Percentiles rank a stretch among this genome's conserved stretches.
Conservation (phyloP, 2,888 invertebrate genomes). For the Drosophila mercatorum region DNA sequence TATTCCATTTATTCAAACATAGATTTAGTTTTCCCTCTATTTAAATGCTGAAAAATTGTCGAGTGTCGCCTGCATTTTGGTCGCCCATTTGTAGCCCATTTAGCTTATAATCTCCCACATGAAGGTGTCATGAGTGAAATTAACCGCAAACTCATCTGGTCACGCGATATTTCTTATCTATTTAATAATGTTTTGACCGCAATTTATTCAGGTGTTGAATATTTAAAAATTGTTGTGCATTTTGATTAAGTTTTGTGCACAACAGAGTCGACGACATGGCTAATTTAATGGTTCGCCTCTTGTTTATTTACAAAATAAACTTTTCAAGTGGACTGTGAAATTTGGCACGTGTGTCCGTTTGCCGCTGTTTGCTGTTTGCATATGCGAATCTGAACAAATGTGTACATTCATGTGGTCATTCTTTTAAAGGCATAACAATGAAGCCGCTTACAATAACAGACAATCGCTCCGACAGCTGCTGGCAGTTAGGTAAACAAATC, state of each 20-base stretch:
- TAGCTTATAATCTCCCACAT: not conserved
- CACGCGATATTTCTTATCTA: conserved; percentile 15
- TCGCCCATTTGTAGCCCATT: not conserved
- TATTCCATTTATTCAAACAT: not conserved
- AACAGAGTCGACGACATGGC: conserved; percentile 7
- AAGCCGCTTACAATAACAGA: conserved; percentile 57
- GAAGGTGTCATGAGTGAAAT: not conserved
- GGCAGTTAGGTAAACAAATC: conserved; percentile 59
- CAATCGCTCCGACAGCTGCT: conserved; percentile 45
- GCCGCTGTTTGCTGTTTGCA: conserved; percentile 7
- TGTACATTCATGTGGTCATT: conserved; percentile 15
- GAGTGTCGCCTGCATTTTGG: not conserved
- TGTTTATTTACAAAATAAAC: conserved; percentile 28
- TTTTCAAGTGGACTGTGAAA: conserved; percentile 49
- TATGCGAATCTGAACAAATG: conserved; percentile 29
- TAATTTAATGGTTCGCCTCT: conserved; percentile 30
- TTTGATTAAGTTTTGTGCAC: conserved; percentile 22
- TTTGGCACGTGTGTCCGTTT: conserved; percentile 44
- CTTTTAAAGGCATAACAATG: conserved; percentile 61
- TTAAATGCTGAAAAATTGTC: not conserved
- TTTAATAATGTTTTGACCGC: not conserved
- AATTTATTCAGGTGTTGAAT: not conserved
- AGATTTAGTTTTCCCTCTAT: not conserved
- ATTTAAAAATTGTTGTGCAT: conserved; percentile 8
- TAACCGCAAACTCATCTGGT: conserved; percentile 3